phyloP scores from a whole-genome alignment of 2,113 vertebrate species.

The Sylvia atricapilla region DNA sequence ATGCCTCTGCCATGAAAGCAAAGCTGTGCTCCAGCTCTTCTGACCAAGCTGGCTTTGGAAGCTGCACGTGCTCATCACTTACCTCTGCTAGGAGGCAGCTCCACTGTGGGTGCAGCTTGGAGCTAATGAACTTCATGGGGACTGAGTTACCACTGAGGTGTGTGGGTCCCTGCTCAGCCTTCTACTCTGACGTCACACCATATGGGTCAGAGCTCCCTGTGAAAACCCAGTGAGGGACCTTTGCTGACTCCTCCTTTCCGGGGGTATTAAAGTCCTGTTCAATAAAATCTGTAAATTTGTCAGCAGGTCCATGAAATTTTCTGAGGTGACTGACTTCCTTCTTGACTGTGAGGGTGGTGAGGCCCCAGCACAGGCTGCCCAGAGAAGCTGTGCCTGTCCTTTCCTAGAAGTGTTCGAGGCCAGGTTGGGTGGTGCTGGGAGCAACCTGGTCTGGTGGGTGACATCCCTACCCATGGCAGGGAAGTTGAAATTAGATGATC shows the following conservation, averaged over 20 bases:
- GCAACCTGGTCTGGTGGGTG: neutral
- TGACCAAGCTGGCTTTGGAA: neutral
- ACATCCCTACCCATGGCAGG: neutral
- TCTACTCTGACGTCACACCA: neutral
- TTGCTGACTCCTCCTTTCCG: neutral
- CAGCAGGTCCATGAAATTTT: neutral
- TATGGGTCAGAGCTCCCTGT: neutral
- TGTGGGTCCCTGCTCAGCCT: neutral
- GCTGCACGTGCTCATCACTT: neutral
- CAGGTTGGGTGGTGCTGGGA: neutral
- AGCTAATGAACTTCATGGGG: neutral
- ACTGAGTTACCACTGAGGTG: neutral
- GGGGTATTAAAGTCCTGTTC: neutral
- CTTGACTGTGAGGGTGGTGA: neutral
- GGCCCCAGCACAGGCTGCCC: neutral
- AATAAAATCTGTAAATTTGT: neutral
- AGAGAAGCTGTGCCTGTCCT: neutral
- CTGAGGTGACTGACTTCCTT: neutral
- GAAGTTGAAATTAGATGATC: neutral
- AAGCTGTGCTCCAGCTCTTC: neutral
- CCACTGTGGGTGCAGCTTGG: neutral
- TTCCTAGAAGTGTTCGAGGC: neutral
- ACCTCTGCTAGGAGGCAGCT: neutral
- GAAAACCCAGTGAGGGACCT: neutral
- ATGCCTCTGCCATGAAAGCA: neutral